A percentile compares a stretch with the other conserved stretches of the same genome.
These are phyloP conservation scores for Drosophila pegasa DNA, from an alignment of 2,888 invertebrate genomes.

Conservation along the genomic window DNA sequence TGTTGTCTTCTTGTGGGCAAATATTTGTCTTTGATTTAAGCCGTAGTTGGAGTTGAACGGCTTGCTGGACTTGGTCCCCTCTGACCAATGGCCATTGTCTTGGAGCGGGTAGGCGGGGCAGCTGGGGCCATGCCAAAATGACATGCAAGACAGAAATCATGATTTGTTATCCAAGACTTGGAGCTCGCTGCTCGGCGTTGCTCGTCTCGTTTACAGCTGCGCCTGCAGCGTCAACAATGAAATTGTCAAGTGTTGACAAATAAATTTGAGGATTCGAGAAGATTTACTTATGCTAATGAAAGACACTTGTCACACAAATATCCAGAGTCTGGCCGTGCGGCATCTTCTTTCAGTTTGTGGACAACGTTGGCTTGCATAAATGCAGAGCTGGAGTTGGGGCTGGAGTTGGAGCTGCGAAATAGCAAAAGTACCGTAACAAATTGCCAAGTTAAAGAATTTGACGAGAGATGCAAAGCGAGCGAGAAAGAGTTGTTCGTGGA, in stretches of 20 bases:
- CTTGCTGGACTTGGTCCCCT: slow-evolving; percentile 22
- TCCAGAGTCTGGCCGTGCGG: slow-evolving; percentile 53
- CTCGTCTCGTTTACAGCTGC: slow-evolving; percentile 62
- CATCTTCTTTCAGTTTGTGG: slow-evolving; percentile 62
- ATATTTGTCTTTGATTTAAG: slow-evolving; percentile 82
- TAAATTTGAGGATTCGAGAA: slow-evolving; percentile 81
- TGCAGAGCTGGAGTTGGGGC: slow-evolving; percentile 29
- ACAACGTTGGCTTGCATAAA: slow-evolving; percentile 71
- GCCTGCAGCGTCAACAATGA: slow-evolving; percentile 74
- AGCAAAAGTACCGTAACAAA: slow-evolving; percentile 74
- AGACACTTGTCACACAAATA: slow-evolving; percentile 79
- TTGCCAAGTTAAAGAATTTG: slow-evolving; percentile 69
- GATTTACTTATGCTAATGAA: slow-evolving; percentile 81
- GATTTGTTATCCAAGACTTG: slow-evolving; percentile 70
- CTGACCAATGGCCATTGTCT: slow-evolving; percentile 58
- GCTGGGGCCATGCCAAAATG: slow-evolving; percentile 50
- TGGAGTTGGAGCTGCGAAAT: slow-evolving; percentile 27
- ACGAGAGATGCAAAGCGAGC: slow-evolving; percentile 60
- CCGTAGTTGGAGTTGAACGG: slow-evolving; percentile 55
- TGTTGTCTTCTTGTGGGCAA: slow-evolving; percentile 59
- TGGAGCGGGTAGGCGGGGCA: slow-evolving; percentile 2
- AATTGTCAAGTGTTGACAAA: slow-evolving; percentile 84
- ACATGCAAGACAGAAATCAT: slow-evolving; percentile 71
- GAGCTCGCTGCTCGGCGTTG: not conserved
- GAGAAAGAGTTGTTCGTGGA: slow-evolving; percentile 59